These are phyloP conservation scores for Sycobia sp. DNA, from an alignment of 1,140 invertebrate genomes.

Conservation along the genomic window DNA sequence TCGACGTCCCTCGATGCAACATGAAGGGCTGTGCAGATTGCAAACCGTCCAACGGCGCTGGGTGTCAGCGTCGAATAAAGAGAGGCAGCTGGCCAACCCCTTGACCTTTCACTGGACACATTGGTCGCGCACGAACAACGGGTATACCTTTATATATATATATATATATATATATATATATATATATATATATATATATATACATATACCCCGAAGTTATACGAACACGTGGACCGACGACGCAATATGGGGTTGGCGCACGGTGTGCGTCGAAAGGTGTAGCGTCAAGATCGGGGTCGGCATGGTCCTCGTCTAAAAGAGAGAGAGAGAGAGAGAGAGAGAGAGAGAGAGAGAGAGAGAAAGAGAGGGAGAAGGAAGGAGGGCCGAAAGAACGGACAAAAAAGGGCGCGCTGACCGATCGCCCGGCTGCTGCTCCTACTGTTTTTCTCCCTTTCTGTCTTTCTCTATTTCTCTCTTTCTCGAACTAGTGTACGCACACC, in stretches of 20 bases:
- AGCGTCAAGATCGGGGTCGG: neutral
- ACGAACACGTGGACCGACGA: no score
- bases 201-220: no score
- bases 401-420: neutral
- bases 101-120: constrained; percentile 27
- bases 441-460: no score
- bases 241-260: no score
- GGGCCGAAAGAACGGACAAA: neutral
- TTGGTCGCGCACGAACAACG: neutral
- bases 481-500: no score
- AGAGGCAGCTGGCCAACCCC: constrained; percentile 33
- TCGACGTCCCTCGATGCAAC: neutral
- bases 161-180: no score
- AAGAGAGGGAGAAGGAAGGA: neutral
- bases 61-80: no score
- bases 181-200: no score
- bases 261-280: neutral
- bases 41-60: constrained; percentile 25
- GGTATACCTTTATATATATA: no score
- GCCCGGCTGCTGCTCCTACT: no score
- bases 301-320: neutral
- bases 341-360: neutral
- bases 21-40: constrained; percentile 20
- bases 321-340: neutral
- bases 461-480: no score